Percentiles rank a stretch among this genome's conserved stretches.
These are phyloP conservation scores for Cryptoprocta ferox DNA, from an alignment of 2,797 vertebrate genomes.

Conservation along the genomic window DNA sequence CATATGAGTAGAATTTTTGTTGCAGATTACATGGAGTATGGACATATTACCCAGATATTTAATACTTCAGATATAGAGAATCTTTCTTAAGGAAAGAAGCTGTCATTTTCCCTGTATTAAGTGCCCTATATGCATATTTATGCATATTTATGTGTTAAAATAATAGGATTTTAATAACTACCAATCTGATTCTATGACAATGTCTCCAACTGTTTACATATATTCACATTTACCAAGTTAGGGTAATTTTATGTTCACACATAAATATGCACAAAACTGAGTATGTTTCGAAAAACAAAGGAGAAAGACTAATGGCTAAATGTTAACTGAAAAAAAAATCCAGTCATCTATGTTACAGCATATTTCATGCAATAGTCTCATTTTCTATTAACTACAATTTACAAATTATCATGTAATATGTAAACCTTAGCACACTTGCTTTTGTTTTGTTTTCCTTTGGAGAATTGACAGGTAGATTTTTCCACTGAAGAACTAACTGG, in stretches of 20 bases:
- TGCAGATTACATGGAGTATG: neutral
- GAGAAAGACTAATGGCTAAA: neutral
- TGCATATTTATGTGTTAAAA: neutral
- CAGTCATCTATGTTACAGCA: neutral
- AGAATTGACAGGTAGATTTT: slow-evolving; percentile 66
- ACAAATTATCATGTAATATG: neutral
- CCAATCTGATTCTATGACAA: neutral
- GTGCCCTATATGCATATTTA: neutral
- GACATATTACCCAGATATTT: neutral
- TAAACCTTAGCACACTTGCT: neutral
- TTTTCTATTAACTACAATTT: slow-evolving; percentile 18
- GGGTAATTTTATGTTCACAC: slow-evolving; percentile 1
- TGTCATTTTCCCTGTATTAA: neutral
- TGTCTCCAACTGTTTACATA: neutral
- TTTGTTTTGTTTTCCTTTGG: slow-evolving; percentile 50
- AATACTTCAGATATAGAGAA: neutral
- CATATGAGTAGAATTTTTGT: neutral
- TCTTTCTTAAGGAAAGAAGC: neutral
- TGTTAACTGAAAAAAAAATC: neutral
- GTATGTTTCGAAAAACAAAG: slow-evolving; percentile 48
- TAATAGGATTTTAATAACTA: slow-evolving; percentile 13
- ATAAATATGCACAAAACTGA: slow-evolving; percentile 46
- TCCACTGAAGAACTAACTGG: slow-evolving; percentile 63
- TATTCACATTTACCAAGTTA: slow-evolving; percentile 10
- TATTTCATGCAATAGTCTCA: neutral